Conservation (phyloP, 1,140 invertebrate genomes). For the Pseudomyrmex concolor region DNA sequence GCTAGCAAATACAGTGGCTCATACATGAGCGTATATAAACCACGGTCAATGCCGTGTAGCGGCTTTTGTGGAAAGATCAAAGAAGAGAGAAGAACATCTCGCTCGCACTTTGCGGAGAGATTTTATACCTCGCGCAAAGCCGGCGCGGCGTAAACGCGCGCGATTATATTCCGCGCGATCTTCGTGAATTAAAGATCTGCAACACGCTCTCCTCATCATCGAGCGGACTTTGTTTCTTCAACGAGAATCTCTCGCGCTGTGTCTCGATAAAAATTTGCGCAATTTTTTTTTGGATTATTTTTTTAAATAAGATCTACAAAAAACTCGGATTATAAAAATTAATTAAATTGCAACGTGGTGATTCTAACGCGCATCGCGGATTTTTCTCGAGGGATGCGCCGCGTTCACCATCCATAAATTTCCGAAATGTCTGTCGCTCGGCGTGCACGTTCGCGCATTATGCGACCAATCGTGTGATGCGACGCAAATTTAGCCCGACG, state of each 20-base stretch:
- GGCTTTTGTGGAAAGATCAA: constrained; percentile 83
- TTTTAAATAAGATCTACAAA: too few relatives aligned
- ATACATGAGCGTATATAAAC: constrained; percentile 83
- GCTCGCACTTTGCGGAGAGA: constrained; percentile 69
- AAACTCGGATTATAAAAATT: too few relatives aligned
- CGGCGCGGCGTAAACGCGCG: constrained; percentile 64
- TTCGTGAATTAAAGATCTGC: constrained; percentile 56
- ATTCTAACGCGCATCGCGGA: too few relatives aligned
- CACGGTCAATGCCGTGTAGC: constrained; percentile 85
- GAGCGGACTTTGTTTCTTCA: too few relatives aligned
- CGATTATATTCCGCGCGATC: constrained; percentile 40
- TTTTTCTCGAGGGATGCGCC: too few relatives aligned
- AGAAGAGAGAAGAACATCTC: constrained; percentile 71
- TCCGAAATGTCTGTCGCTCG: not conserved
- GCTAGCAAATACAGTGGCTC: constrained; percentile 83
- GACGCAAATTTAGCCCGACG: constrained; percentile 80
- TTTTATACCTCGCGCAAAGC: constrained; percentile 41
- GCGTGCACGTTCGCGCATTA: constrained; percentile 38
- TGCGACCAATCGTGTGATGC: constrained; percentile 41
- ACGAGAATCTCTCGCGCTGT: too few relatives aligned
- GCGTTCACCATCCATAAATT: too few relatives aligned
- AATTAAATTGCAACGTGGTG: too few relatives aligned
- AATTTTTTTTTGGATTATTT: too few relatives aligned
- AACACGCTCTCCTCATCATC: not conserved
- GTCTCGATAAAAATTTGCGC: too few relatives aligned